These are phyloP conservation scores for Ophioderma brevispina DNA, from an alignment of 35 echinoderm and acorn worm genomes.

Conservation along the genomic window DNA sequence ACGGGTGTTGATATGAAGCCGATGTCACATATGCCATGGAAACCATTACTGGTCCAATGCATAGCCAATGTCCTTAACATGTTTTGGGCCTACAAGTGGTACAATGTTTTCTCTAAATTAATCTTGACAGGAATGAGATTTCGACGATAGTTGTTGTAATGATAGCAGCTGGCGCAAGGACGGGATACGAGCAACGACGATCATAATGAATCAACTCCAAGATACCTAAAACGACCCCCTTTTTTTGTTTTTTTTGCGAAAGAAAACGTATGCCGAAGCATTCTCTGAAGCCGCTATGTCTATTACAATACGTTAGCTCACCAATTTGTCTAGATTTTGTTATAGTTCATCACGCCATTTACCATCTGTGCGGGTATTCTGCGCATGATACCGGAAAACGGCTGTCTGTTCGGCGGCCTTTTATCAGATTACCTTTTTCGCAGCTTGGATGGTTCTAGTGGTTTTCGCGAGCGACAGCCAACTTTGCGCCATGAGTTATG, in stretches of 20 bases:
- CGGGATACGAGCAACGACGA: not conserved
- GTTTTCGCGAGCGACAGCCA: conserved; percentile 32
- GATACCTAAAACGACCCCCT: too few species aligned
- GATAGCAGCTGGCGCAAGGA: conserved; percentile 56
- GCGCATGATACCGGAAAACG: conserved; percentile 53
- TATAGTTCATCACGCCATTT: conserved; percentile 46
- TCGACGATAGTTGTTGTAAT: conserved; percentile 78
- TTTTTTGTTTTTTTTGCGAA: too few species aligned
- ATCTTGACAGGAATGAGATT: conserved; percentile 42
- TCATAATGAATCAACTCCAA: too few species aligned
- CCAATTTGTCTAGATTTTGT: conserved; percentile 42
- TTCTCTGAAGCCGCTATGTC: conserved; percentile 64
- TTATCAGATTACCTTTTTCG: conserved; percentile 77
- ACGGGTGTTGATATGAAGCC: too few species aligned
- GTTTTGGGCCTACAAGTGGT: not conserved
- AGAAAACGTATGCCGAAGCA: conserved; percentile 48
- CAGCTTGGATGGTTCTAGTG: conserved; percentile 60
- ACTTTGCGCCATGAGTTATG: conserved; percentile 37
- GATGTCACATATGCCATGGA: too few species aligned
- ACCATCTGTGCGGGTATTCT: conserved; percentile 53
- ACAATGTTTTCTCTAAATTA: not conserved
- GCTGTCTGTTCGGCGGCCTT: conserved; percentile 53
- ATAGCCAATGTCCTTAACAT: too few species aligned
- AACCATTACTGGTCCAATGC: too few species aligned
- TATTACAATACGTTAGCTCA: conserved; percentile 61